Conservation (phyloP, 2,113 vertebrate species). For the Ivindomyrus marchei region DNA sequence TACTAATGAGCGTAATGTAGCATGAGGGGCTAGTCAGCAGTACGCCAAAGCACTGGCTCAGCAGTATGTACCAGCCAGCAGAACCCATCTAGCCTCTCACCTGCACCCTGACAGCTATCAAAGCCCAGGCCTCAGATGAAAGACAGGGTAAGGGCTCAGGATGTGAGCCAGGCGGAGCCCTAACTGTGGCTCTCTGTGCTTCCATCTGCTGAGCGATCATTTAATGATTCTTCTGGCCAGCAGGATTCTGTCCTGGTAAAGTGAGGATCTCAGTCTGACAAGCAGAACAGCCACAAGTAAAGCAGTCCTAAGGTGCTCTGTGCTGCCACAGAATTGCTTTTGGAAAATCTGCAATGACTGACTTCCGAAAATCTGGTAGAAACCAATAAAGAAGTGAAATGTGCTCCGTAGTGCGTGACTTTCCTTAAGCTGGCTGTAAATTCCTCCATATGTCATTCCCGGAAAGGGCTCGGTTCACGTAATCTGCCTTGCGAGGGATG, state of each 20-base stretch:
- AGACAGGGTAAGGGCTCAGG: not conserved
- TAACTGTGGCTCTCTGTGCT: not conserved
- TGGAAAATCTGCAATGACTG: conserved; percentile 1
- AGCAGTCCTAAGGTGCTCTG: not conserved
- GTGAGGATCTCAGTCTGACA: not conserved
- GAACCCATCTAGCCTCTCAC: conserved; percentile 1
- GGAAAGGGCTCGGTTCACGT: not conserved
- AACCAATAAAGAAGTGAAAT: conserved; percentile 15
- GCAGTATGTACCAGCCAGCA: not conserved
- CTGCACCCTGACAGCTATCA: not conserved
- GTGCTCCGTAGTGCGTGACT: not conserved
- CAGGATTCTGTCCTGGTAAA: not conserved
- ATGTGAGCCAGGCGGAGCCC: not conserved
- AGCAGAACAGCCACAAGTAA: not conserved
- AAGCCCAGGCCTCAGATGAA: not conserved
- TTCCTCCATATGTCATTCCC: conserved; percentile 13
- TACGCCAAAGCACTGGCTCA: not conserved
- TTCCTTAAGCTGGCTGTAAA: conserved; percentile 7
- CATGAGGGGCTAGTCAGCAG: not conserved
- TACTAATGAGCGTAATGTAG: not conserved
- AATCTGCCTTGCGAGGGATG: conserved; percentile 8
- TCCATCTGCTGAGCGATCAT: not conserved
- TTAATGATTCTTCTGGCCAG: not conserved
- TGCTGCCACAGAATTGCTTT: not conserved
- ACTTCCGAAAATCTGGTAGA: not conserved